Conservation (phyloP, 2,113 vertebrate genomes). For the Atlantisia rogersi region DNA sequence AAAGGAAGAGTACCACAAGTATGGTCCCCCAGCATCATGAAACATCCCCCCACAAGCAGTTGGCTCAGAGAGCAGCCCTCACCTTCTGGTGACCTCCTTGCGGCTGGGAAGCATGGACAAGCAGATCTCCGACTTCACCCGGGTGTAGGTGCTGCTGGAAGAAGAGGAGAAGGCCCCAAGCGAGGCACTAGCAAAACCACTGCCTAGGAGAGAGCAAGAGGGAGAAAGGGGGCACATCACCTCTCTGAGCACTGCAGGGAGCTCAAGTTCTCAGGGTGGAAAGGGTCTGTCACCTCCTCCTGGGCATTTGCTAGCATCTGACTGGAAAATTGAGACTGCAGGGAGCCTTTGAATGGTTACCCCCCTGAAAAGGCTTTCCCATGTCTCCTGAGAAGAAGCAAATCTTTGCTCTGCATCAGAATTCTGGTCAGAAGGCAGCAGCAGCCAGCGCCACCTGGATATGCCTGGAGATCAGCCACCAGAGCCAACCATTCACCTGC, state of each 20-base stretch:
- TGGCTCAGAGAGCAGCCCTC: neutral
- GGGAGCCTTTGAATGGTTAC: neutral
- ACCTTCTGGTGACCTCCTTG: constrained; percentile 53
- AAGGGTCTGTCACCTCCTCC: neutral
- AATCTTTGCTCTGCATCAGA: neutral
- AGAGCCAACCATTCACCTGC: neutral
- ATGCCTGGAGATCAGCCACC: neutral
- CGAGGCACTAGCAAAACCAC: constrained; percentile 21
- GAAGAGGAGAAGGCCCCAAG: constrained; percentile 52
- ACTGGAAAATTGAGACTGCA: neutral
- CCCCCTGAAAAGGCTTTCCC: neutral
- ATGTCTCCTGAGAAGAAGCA: neutral
- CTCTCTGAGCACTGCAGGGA: neutral
- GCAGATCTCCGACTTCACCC: constrained; percentile 66
- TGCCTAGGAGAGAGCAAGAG: constrained; percentile 48
- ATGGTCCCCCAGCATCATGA: neutral
- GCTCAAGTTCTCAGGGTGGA: neutral
- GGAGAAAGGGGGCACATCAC: neutral
- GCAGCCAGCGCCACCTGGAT: neutral
- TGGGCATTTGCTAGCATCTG: neutral
- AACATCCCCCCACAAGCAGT: neutral
- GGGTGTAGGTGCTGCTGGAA: constrained; percentile 50
- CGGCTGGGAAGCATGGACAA: neutral
- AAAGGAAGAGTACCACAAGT: neutral
- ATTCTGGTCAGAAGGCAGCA: neutral